Evolutionary conservation across 2,888 invertebrate species (phyloP).

Genomic region (Muschampia plurimacula): DNA sequence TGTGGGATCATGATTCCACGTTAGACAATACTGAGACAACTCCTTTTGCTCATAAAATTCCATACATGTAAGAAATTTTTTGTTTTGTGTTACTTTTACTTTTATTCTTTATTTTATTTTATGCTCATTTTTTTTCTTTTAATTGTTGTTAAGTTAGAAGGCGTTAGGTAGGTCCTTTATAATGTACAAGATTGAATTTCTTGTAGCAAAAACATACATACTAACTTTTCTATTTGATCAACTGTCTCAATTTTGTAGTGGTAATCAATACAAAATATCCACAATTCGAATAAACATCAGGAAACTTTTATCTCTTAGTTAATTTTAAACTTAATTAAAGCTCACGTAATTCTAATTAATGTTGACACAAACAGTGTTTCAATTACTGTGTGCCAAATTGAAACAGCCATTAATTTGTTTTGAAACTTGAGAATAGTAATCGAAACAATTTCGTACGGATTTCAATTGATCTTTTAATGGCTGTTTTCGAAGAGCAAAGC

Average conservation of each 20-base stretch:
- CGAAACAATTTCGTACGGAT: neutral
- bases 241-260: too few species aligned
- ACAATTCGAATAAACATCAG: neutral
- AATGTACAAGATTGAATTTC: neutral
- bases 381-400: slow-evolving; percentile 7
- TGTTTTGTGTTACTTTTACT: too few species aligned
- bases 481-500: neutral
- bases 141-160: too few species aligned
- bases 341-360: slow-evolving; percentile 10
- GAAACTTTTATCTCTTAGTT: neutral
- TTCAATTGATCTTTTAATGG: neutral
- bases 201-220: neutral
- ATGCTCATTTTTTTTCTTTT: too few species aligned
- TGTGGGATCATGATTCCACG: too few species aligned
- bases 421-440: neutral
- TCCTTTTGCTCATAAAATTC: too few species aligned
- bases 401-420: slow-evolving; percentile 1
- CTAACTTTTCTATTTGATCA: neutral
- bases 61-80: too few species aligned
- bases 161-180: too few species aligned
- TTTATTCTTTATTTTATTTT: too few species aligned
- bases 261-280: neutral
- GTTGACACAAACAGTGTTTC: slow-evolving; percentile 9
- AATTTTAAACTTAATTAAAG: slow-evolving; percentile 9
- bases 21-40: too few species aligned